A percentile compares a stretch with the other conserved stretches of the same genome.
Conservation (phyloP, 2,888 invertebrate genomes). For the Heteropelma amictum region DNA sequence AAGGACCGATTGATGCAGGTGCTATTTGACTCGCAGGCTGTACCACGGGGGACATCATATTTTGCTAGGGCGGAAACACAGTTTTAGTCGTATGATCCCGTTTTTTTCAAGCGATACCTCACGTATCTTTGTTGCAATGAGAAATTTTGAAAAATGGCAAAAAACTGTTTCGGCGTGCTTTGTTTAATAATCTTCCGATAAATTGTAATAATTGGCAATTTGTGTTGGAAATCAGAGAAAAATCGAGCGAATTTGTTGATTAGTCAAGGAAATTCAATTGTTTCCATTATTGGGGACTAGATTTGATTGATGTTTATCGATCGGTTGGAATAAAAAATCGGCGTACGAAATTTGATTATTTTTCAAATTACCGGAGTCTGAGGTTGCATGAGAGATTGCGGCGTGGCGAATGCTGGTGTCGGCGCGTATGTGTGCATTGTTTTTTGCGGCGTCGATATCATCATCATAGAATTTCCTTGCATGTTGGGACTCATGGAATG, state of each 20-base stretch:
- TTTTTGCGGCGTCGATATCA: slow-evolving; percentile 85
- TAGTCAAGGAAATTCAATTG: too few relatives aligned
- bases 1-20: slow-evolving; percentile 84
- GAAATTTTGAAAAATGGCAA: too few relatives aligned
- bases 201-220: too few relatives aligned
- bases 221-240: too few relatives aligned
- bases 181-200: too few relatives aligned
- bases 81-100: too few relatives aligned
- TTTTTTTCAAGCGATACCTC: too few relatives aligned
- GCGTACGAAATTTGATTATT: neutral
- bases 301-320: neutral
- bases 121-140: too few relatives aligned
- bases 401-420: slow-evolving; percentile 86
- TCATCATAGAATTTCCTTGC: slow-evolving; percentile 82
- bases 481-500: slow-evolving; percentile 81
- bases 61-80: slow-evolving; percentile 85
- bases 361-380: slow-evolving; percentile 88
- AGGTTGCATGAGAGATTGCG: slow-evolving; percentile 92
- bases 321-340: neutral
- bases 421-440: slow-evolving; percentile 87
- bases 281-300: too few relatives aligned
- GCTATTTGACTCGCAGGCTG: slow-evolving; percentile 82
- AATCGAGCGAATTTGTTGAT: too few relatives aligned
- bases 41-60: slow-evolving; percentile 90
- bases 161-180: too few relatives aligned